Percentiles rank a stretch among this genome's conserved stretches.
phyloP scores from a whole-genome alignment of 1,140 invertebrate species.

The Heliconius melpomene region DNA sequence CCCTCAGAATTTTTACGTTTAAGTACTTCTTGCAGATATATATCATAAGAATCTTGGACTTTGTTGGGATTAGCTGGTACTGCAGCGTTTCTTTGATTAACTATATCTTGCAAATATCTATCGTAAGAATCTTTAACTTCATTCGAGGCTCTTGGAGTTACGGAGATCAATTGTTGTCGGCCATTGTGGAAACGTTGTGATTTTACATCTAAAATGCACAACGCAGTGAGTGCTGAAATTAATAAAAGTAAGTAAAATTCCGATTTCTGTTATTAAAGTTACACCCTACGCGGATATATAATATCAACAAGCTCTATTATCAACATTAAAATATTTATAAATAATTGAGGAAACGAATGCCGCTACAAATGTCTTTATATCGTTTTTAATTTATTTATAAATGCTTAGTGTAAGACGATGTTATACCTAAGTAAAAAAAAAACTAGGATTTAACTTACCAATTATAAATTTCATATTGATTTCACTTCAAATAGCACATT shows the following conservation, averaged over 20 bases:
- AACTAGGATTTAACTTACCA: background rate
- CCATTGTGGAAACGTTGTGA: background rate
- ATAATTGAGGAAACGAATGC: background rate
- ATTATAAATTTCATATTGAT: background rate
- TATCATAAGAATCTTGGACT: slow-evolving; percentile 12
- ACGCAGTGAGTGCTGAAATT: slow-evolving; percentile 20
- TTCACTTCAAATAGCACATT: background rate
- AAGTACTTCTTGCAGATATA: slow-evolving; percentile 20
- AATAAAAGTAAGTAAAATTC: background rate
- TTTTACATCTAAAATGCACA: slow-evolving; percentile 17
- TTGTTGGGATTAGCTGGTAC: background rate
- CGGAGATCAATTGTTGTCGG: background rate
- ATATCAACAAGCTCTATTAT: background rate
- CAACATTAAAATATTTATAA: background rate
- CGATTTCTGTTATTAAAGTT: too few species aligned
- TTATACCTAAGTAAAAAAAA: background rate
- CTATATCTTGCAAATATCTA: slow-evolving; percentile 20
- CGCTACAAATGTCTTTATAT: background rate
- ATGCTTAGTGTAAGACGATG: background rate
- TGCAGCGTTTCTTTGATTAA: background rate
- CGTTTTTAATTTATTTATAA: background rate
- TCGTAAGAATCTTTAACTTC: slow-evolving; percentile 13
- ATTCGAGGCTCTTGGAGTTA: background rate
- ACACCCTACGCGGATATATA: background rate
- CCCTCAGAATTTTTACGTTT: background rate